Evolutionary conservation across 2,113 vertebrate species (phyloP).

Genomic region (Misgurnus mizolepis): DNA sequence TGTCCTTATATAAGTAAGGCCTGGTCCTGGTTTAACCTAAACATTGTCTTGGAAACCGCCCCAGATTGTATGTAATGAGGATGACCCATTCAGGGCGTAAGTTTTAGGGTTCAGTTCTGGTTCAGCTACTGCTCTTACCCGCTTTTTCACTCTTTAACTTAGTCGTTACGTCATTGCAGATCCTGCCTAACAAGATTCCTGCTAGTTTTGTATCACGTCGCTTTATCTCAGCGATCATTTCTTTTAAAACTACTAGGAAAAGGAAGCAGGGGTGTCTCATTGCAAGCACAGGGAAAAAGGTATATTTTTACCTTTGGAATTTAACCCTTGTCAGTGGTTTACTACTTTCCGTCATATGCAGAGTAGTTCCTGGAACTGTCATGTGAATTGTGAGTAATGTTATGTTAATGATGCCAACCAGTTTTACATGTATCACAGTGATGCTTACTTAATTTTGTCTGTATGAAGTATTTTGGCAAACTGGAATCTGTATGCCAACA

Average conservation of each 20-base stretch:
- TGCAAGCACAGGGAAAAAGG: constrained; percentile 3
- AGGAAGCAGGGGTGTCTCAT: background rate
- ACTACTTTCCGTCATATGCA: background rate
- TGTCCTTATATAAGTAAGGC: too few species aligned
- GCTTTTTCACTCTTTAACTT: constrained; percentile 30
- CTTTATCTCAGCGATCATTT: constrained; percentile 9
- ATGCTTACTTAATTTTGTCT: background rate
- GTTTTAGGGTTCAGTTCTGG: background rate
- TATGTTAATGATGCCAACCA: background rate
- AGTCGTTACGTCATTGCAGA: constrained; percentile 43
- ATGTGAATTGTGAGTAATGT: background rate
- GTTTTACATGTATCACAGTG: background rate
- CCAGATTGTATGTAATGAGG: background rate
- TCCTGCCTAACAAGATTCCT: constrained; percentile 72
- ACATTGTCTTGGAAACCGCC: too few species aligned
- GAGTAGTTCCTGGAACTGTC: background rate
- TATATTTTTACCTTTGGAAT: constrained; percentile 3
- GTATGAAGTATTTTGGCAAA: background rate
- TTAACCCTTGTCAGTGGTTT: background rate
- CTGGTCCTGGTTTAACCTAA: too few species aligned
- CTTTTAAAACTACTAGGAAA: background rate
- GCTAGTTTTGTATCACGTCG: constrained; percentile 12
- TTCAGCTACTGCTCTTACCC: background rate
- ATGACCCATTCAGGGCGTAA: background rate
- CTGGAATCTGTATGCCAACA: background rate